These are phyloP conservation scores for Acleris sparsana DNA, from an alignment of 2,888 invertebrate genomes.

Conservation along the genomic window DNA sequence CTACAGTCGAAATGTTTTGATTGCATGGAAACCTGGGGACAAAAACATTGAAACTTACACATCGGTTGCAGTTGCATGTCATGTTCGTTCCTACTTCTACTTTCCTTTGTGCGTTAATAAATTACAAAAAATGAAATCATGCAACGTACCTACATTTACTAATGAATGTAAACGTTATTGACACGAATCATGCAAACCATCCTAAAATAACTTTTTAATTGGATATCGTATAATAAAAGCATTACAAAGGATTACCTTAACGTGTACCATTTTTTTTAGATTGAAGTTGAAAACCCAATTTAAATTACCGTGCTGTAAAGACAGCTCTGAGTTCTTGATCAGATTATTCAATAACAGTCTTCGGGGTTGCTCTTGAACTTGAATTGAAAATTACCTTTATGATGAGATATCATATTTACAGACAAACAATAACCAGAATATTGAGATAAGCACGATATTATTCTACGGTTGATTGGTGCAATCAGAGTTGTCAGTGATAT, in stretches of 20 bases:
- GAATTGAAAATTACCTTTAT: slow-evolving; percentile 17
- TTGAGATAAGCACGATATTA: slow-evolving; percentile 12
- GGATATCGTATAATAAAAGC: neutral
- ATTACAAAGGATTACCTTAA: neutral
- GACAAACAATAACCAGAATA: slow-evolving; percentile 24
- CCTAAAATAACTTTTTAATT: neutral
- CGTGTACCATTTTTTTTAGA: neutral
- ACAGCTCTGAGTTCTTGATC: slow-evolving; percentile 8
- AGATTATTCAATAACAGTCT: neutral
- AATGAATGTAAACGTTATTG: neutral
- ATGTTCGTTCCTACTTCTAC: slow-evolving; percentile 14
- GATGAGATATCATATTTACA: slow-evolving; percentile 18
- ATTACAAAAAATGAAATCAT: slow-evolving; percentile 10
- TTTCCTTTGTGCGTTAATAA: slow-evolving; percentile 22
- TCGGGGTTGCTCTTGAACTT: slow-evolving; percentile 3
- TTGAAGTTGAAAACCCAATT: slow-evolving; percentile 5
- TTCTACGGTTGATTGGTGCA: slow-evolving; percentile 12
- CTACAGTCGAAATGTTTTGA: slow-evolving; percentile 19
- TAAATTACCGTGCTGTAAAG: slow-evolving; percentile 17
- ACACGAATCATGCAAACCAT: neutral
- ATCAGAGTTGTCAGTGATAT: slow-evolving; percentile 10
- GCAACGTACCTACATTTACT: neutral
- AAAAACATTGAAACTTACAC: slow-evolving; percentile 15
- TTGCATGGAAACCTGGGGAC: slow-evolving; percentile 16
- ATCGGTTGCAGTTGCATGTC: slow-evolving; percentile 6